Conservation (phyloP, 92 coral and sea anemone species). For the Pocillopora grandis region DNA sequence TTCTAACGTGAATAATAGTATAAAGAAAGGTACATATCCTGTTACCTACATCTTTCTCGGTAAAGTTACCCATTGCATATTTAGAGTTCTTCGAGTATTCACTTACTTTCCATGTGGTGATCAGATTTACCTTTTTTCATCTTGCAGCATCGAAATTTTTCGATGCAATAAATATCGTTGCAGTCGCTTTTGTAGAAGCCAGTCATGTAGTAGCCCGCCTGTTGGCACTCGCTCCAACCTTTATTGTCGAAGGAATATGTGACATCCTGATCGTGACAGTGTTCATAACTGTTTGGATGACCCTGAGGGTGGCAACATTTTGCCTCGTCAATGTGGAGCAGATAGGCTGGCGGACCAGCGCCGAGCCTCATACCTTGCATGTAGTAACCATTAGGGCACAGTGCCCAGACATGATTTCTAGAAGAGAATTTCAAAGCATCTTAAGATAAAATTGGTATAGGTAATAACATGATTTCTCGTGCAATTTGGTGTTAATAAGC, state of each 20-base stretch:
- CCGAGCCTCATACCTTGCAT: slow-evolving; percentile 7
- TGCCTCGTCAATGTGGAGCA: slow-evolving; percentile 7
- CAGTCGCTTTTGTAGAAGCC: slow-evolving; percentile 23
- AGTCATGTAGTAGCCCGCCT: slow-evolving; percentile 28
- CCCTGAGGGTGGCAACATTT: slow-evolving; percentile 24
- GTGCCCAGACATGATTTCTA: slow-evolving; percentile 3
- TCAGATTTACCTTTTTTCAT: slow-evolving; percentile 13
- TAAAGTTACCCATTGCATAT: too few relatives aligned
- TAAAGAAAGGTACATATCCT: too few relatives aligned
- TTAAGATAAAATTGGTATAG: not conserved
- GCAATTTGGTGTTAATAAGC: not conserved
- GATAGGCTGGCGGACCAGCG: not conserved
- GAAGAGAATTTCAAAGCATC: not conserved
- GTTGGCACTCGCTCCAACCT: slow-evolving; percentile 32
- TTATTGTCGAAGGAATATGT: not conserved
- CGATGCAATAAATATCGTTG: slow-evolving; percentile 29
- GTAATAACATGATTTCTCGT: too few relatives aligned
- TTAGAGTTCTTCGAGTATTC: too few relatives aligned
- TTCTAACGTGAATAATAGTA: too few relatives aligned
- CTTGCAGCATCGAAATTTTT: slow-evolving; percentile 32
- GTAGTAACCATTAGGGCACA: slow-evolving; percentile 25
- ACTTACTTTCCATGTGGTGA: too few relatives aligned
- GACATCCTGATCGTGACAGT: slow-evolving; percentile 25
- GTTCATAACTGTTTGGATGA: slow-evolving; percentile 17
- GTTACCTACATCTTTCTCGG: too few relatives aligned